Evolutionary conservation across 2,888 invertebrate species (phyloP).

Genomic region (Erpobdella octoculata): DNA sequence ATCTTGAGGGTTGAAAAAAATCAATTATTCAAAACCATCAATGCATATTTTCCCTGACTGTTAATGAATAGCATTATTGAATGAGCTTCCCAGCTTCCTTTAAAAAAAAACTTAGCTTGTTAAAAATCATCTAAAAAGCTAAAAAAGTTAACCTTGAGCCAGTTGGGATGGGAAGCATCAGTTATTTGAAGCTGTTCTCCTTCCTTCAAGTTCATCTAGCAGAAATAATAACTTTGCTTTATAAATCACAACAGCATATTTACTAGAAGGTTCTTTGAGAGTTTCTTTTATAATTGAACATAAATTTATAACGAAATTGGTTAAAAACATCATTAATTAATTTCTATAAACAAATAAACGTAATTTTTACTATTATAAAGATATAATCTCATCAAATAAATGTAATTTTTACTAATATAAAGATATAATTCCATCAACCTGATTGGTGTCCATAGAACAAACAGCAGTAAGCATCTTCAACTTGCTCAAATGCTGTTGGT

Average conservation of each 20-base stretch:
- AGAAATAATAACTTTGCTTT: neutral
- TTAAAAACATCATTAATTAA: neutral
- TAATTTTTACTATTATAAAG: neutral
- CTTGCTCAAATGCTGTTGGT: conserved; percentile 19
- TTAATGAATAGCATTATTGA: neutral
- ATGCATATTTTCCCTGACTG: too few species aligned
- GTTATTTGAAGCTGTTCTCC: conserved; percentile 30
- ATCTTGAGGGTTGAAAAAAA: too few species aligned
- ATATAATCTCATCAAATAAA: neutral
- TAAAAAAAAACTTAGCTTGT: neutral
- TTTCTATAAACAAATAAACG: neutral
- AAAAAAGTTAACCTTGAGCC: conserved; percentile 30
- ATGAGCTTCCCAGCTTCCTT: neutral
- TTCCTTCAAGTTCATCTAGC: conserved; percentile 30
- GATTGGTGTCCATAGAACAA: conserved; percentile 37
- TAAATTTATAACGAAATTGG: too few species aligned
- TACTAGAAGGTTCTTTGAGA: too few species aligned
- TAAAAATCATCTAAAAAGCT: neutral
- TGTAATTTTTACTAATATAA: neutral
- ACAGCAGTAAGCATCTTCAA: conserved; percentile 31
- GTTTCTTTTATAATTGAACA: too few species aligned
- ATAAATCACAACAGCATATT: neutral
- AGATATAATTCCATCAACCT: conserved; percentile 27
- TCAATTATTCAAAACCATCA: too few species aligned
- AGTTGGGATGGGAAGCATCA: conserved; percentile 33